A percentile compares a stretch with the other conserved stretches of the same genome.
Conservation (phyloP, 2,888 invertebrate genomes). For the Megamerina dolium region DNA sequence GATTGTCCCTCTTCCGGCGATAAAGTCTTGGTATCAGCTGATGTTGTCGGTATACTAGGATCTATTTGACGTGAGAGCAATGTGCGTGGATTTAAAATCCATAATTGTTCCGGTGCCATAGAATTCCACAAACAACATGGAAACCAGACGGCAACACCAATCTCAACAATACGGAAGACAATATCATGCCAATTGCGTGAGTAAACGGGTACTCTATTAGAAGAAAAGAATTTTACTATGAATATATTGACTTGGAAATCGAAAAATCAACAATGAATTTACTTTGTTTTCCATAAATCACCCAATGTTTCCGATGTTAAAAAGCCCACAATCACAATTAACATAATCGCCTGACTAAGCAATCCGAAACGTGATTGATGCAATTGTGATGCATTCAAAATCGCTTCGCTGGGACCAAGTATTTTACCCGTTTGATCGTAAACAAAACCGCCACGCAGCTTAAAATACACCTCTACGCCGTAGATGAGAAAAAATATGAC, state of each 20-base stretch:
- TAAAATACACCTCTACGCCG: conserved; percentile 90
- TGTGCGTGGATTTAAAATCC: conserved; percentile 88
- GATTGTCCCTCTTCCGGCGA: conserved; percentile 53
- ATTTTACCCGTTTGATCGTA: conserved; percentile 65
- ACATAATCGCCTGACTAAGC: conserved; percentile 84
- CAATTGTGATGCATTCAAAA: conserved; percentile 77
- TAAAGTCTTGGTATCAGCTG: conserved; percentile 43
- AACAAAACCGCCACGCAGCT: conserved; percentile 82
- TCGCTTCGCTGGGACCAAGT: conserved; percentile 50
- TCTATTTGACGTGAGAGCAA: conserved; percentile 66
- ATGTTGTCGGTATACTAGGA: conserved; percentile 50
- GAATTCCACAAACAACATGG: conserved; percentile 95
- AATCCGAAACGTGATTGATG: conserved; percentile 87
- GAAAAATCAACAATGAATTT: conserved; percentile 37
- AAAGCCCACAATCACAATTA: conserved; percentile 82
- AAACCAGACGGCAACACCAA: conserved; percentile 91
- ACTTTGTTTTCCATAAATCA: conserved; percentile 92
- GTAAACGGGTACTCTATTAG: conserved; percentile 70
- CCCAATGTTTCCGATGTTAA: conserved; percentile 85
- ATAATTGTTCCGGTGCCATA: conserved; percentile 86
- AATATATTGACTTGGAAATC: neutral
- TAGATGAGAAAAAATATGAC: conserved; percentile 90
- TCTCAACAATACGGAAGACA: conserved; percentile 84
- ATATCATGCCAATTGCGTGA: conserved; percentile 91
- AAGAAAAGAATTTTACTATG: neutral